Conservation (phyloP, 2,113 vertebrate species). For the Carassius carassius region DNA sequence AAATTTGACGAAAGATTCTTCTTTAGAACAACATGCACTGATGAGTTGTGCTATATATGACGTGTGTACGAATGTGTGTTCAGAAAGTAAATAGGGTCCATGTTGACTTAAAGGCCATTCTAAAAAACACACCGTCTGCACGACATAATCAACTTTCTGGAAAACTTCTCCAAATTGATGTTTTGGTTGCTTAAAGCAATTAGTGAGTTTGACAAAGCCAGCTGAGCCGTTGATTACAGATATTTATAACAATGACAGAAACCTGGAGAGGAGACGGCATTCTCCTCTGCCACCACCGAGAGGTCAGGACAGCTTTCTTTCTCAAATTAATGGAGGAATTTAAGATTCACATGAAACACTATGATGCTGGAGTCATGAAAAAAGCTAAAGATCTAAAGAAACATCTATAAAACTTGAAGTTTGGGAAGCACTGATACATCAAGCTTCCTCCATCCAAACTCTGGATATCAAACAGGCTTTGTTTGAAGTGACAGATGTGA, state of each 20-base stretch:
- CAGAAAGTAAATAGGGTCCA: background rate
- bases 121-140: background rate
- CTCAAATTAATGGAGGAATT: conserved; percentile 43
- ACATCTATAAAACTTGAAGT: background rate
- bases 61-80: background rate
- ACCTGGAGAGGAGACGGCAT: conserved; percentile 34
- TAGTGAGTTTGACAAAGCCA: conserved; percentile 67
- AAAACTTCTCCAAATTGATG: conserved; percentile 57
- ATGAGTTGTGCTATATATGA: background rate
- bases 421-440: background rate
- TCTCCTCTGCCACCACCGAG: conserved; percentile 53
- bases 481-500: background rate
- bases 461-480: background rate
- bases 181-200: conserved; percentile 71
- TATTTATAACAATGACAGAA: conserved; percentile 75
- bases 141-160: conserved; percentile 13
- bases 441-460: background rate
- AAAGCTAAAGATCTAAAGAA: background rate
- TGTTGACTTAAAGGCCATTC: conserved; percentile 10
- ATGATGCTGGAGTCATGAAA: background rate
- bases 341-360: conserved; percentile 19
- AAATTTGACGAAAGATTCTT: background rate
- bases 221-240: conserved; percentile 73
- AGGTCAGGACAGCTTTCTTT: conserved; percentile 55
- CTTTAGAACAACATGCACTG: background rate